Conservation (phyloP, 2,797 vertebrate species). For the Bradypus variegatus region DNA sequence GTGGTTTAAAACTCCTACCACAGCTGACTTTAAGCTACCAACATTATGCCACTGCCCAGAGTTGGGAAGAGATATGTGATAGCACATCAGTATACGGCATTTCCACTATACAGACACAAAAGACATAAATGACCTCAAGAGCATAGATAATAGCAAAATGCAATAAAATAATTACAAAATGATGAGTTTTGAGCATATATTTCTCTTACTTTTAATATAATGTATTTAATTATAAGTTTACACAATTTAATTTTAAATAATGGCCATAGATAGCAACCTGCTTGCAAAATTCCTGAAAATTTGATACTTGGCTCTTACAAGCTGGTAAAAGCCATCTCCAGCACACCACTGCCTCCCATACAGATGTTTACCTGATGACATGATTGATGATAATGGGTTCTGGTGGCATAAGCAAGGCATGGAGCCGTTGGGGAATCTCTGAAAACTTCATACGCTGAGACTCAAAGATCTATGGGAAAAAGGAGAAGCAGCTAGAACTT, state of each 20-base stretch:
- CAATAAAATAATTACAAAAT: not conserved
- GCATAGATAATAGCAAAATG: not conserved
- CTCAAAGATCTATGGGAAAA: conserved; percentile 88
- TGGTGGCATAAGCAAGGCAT: conserved; percentile 96
- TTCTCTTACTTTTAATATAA: not conserved
- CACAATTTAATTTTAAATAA: not conserved
- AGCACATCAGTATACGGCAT: not conserved
- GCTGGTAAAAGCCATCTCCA: not conserved
- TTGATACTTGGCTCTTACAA: not conserved
- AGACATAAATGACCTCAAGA: not conserved
- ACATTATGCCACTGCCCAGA: not conserved
- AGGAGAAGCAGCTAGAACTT: not conserved
- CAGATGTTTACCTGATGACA: conserved; percentile 87
- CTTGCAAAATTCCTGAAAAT: conserved; percentile 1
- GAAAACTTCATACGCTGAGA: conserved; percentile 99
- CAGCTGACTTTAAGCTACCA: not conserved
- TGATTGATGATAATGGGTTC: conserved; percentile 99
- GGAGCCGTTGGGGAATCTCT: conserved; percentile 96
- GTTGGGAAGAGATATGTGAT: not conserved
- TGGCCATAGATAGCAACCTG: not conserved
- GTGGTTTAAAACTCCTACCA: not conserved
- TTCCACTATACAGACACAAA: not conserved
- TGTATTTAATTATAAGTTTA: not conserved
- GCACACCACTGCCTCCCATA: not conserved
- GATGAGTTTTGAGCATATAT: not conserved